Base-by-base conservation (phyloP, 92 coral and sea anemone genomes). In the Galaxea fascicularis region DNA sequence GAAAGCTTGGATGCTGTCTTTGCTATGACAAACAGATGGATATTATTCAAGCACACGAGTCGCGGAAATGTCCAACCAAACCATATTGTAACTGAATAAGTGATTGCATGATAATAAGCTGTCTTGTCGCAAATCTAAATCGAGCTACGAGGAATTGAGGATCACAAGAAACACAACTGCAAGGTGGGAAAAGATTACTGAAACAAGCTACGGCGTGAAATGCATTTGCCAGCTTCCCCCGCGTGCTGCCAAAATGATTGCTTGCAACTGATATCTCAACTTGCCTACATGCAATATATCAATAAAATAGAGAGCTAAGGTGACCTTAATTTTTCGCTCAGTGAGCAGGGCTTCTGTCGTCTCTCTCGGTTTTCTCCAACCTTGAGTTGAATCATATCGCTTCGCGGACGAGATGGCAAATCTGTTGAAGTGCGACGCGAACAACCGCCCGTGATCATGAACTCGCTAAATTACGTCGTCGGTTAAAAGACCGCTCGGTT, bases 21-120 rank as follows among this genome's bases (percentile, higher is more conserved):
- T 69, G 41, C 86, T 22, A 26, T 4, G 75, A 41, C 18, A 41
- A 77, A 18, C 86, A 82, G 86, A 82, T 82, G 86, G 70, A 14
- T 24, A 71, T 68, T 4, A 29, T 63, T 31, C n/a, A 62, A 25
- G 14, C 64, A 47, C 45, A n/a, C 22, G 46, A 45, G 25, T 22
- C 58, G 71, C 70, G 78, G 86, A 82, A 82, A 82, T 71, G 78
- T 71, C 78, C 71, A 57, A 4, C 29, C 71, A 41, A 82, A 71
- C 70, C 69, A 57, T 82, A 54, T 68, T 82, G 86, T 82, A 82
- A 82, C 86, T 69, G 77, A 71, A 82, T 82, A 71, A 71, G 86
- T 82, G 56, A 82, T 82, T 56, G 86, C 78, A 71, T 80, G 31
- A 56, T 69, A 31, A 82, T 71, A 67, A 67, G 52, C 39, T 28